Percentiles rank a stretch among this genome's conserved stretches.
Conservation (phyloP, 2,113 vertebrate genomes). For the Pomatorhinus ruficollis region DNA sequence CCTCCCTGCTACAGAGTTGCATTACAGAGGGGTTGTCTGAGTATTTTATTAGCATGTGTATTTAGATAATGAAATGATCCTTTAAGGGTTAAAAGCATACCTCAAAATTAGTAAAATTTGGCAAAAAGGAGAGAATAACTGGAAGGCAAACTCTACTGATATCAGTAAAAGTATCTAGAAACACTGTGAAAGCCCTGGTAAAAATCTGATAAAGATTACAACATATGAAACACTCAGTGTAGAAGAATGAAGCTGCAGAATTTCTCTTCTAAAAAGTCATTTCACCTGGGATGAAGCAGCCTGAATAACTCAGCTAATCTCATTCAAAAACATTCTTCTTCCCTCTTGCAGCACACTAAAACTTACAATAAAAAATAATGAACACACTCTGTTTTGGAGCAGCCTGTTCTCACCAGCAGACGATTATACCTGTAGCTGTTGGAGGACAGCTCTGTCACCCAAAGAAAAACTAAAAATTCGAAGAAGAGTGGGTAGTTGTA, state of each 20-base stretch:
- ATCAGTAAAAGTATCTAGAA: not conserved
- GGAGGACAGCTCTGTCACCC: not conserved
- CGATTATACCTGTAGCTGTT: not conserved
- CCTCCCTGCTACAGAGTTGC: rapidly evolving
- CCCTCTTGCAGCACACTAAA: not conserved
- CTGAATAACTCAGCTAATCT: not conserved
- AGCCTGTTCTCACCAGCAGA: not conserved
- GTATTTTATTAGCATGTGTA: not conserved
- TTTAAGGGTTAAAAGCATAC: not conserved
- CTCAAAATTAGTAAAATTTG: not conserved
- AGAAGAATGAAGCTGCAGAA: not conserved
- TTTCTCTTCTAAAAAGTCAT: not conserved
- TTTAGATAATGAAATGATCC: not conserved
- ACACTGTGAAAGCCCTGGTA: not conserved
- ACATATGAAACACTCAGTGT: not conserved
- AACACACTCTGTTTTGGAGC: not conserved
- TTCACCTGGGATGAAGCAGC: not conserved
- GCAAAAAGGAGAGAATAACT: not conserved
- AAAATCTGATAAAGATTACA: not conserved
- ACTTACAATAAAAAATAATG: not conserved
- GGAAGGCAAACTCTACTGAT: not conserved
- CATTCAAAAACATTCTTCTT: not conserved
- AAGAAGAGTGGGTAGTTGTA: not conserved
- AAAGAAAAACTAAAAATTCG: not conserved
- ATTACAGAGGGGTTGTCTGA: not conserved